Evolutionary conservation across 2,113 vertebrate genomes (phyloP).

Genomic region (Equus quagga): DNA sequence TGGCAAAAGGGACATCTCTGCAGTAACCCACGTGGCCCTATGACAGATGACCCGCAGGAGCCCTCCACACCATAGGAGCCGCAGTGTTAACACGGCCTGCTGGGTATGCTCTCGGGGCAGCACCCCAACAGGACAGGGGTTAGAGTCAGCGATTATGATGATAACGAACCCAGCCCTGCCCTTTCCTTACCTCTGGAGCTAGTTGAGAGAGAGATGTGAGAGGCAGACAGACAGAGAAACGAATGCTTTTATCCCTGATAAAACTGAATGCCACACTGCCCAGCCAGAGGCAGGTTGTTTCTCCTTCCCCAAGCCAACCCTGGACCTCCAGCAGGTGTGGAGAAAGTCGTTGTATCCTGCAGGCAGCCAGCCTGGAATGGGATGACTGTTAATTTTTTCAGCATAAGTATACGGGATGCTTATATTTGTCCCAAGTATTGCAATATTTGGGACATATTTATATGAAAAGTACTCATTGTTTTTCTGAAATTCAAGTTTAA

Average conservation of each 20-base stretch:
- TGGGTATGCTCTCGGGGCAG: neutral
- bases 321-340: neutral
- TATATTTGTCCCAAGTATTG: neutral
- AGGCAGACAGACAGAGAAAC: too few relatives aligned
- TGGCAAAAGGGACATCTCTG: neutral
- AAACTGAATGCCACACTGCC: neutral
- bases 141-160: neutral
- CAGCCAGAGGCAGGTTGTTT: too few relatives aligned
- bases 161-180: neutral
- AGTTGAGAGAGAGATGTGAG: too few relatives aligned
- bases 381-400: neutral
- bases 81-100: neutral
- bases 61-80: neutral
- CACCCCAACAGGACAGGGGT: neutral
- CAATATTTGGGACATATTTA: neutral
- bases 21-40: neutral
- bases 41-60: neutral
- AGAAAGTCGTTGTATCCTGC: too few relatives aligned
- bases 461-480: neutral
- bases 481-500: neutral
- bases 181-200: neutral
- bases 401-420: neutral
- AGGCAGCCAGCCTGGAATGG: neutral
- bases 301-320: neutral
- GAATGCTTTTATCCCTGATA: neutral